These are phyloP conservation scores for Oxyura jamaicensis DNA, from an alignment of 2,113 vertebrate species.

Conservation along the genomic window DNA sequence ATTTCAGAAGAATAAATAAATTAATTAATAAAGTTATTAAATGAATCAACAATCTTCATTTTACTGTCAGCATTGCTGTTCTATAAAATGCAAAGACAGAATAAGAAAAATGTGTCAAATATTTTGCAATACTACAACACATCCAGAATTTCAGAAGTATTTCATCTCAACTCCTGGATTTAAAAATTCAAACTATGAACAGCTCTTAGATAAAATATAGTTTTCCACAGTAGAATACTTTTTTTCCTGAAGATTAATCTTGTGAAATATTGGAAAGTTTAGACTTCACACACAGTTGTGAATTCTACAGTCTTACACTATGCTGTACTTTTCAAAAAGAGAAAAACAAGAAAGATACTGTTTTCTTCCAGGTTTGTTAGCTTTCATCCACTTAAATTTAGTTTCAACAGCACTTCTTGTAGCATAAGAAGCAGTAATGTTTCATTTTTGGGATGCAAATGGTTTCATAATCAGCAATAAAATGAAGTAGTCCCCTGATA, in stretches of 20 bases:
- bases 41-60: neutral
- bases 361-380: neutral
- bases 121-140: neutral
- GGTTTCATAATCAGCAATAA: neutral
- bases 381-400: constrained; percentile 23
- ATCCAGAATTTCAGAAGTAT: neutral
- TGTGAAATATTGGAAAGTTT: constrained; percentile 3
- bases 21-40: neutral
- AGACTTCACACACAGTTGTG: neutral
- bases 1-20: neutral
- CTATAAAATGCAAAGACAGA: neutral
- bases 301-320: neutral
- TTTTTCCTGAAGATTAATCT: neutral
- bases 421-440: neutral
- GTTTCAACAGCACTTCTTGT: neutral
- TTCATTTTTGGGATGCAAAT: constrained; percentile 8
- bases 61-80: neutral
- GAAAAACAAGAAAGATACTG: constrained; percentile 1
- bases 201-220: neutral
- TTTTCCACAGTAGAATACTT: neutral
- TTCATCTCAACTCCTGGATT: neutral
- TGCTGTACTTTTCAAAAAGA: neutral
- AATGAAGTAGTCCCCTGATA: neutral
- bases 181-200: neutral
- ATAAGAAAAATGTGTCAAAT: neutral